Conservation (phyloP, 2,113 vertebrate genomes). For the Sitta europaea region DNA sequence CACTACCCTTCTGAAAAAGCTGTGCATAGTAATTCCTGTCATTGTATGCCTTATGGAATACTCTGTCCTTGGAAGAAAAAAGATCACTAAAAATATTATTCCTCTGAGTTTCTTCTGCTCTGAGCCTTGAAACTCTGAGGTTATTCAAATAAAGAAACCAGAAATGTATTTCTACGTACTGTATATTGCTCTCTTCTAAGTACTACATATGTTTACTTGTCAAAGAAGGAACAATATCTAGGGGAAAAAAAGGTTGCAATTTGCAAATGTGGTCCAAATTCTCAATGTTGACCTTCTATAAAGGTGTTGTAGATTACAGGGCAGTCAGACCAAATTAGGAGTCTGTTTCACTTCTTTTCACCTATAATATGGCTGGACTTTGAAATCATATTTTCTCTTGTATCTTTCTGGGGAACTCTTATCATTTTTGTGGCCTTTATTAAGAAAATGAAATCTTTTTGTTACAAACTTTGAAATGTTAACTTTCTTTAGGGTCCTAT, state of each 20-base stretch:
- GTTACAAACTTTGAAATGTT: background rate
- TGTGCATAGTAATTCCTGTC: background rate
- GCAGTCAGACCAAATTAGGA: background rate
- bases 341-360: background rate
- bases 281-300: background rate
- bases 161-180: background rate
- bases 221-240: background rate
- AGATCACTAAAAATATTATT: background rate
- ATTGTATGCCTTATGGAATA: background rate
- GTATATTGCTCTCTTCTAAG: background rate
- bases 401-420: background rate
- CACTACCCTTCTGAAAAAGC: slow-evolving; percentile 8
- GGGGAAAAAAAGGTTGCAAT: background rate
- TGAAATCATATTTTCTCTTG: background rate
- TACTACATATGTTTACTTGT: background rate
- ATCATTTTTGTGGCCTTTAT: background rate
- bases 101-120: background rate
- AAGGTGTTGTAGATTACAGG: background rate
- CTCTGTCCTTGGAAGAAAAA: slow-evolving; percentile 22
- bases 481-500: background rate
- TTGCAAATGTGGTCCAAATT: background rate
- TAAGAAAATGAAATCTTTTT: background rate
- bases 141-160: background rate
- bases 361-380: background rate
- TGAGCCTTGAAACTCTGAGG: background rate